Base-by-base conservation (phyloP, 2,113 vertebrate species). In the Ptilorrhoa leucosticta region DNA sequence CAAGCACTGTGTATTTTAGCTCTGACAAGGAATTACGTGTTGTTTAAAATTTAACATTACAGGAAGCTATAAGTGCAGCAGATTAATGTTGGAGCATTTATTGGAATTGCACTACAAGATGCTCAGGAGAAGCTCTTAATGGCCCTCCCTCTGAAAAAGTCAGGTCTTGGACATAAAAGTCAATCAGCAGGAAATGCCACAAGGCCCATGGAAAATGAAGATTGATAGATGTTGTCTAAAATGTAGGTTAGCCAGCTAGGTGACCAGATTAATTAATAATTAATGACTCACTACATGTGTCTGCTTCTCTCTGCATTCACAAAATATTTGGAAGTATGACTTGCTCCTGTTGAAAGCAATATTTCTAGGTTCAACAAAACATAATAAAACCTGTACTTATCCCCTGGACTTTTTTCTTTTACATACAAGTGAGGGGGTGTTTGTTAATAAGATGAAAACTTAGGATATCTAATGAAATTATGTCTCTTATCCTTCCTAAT, bases 191-290 rank as follows among this genome's bases (percentile, higher is more conserved):
- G 42, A 85, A 93, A 91, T 31, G 17, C 11, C 53, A 65, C n/a
- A 87, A 87, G 84, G 37, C 24, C 65, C 22, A n/a, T 2, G 2
- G 63, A 54, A 64, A 91, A 91, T 21, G 12, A 80, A 80, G 60
- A 92, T 1, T 35, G 35, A 87, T 19, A 24, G 33, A 50, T 24
- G 13, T 15, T 66, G 42, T 56, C 35, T 78, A 28, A 87, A 73
- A 26, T 10, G 9, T 8, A 78, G 33, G 28, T 54, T 54, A 83
- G 50, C 19, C 76, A 90, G 23, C 11, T 63, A 66, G 64, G n/a
- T 73, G 64, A 58, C 12, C 50, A 89, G 50, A 72, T 86, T 88
- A 81, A 91, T 87, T 89, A 76, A 75, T 39, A 42, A 33, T 51
- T 90, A 65, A 83, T 31, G 20, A 60, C 39, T 79, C 9, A 13